Evolutionary conservation across 2,888 invertebrate species (phyloP), one percentile per base, ranked within the genome.

Genomic region (Meandrusa payeni): DNA sequence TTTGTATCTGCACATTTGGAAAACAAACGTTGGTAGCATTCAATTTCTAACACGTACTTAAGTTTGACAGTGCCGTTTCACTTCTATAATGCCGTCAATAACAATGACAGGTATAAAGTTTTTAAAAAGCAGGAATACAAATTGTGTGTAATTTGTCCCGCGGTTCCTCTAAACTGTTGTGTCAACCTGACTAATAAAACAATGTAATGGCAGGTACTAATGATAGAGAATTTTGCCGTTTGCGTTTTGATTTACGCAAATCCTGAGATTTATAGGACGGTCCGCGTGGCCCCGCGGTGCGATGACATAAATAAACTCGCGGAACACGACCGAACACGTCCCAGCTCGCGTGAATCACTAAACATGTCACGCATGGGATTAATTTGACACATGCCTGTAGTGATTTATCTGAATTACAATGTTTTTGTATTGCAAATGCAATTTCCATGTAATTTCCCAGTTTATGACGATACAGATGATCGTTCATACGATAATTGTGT

Each of bases 231-330:
- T 39, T 31, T 40, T 13, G 26, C 41, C 31, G 31, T 48, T 38
- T 44, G 46, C 46, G 48, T 47, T 48, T 36, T 53, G 47, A 52
- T 51, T 54, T 49, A 52, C 51, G 41, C 32, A 50, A 52, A 45
- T 47, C 47, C 48, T 44, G 51, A 60, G 51, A 61, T 52, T 55
- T 57, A 57, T 52, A 48, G 64, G 58, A 59, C 52, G 50, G 57
- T 51, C 52, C 34, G 52, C 54, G 66, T 63, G 61, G 10, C 67
- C 68, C 56, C 50, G 51, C 63, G 59, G 61, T 63, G 65, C 57
- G 54, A 51, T 57, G 65, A 68, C 69, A 76, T 81, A 77, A 81
- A 79, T 77, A 76, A 45, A 45, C 39, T 45, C 20, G 44, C 33
- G 34, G 39, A 39, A 39, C 71, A 66, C 64, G 65, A 66, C 64